Evolutionary conservation across 2,113 vertebrate genomes (phyloP).

Genomic region (Numenius arquata): DNA sequence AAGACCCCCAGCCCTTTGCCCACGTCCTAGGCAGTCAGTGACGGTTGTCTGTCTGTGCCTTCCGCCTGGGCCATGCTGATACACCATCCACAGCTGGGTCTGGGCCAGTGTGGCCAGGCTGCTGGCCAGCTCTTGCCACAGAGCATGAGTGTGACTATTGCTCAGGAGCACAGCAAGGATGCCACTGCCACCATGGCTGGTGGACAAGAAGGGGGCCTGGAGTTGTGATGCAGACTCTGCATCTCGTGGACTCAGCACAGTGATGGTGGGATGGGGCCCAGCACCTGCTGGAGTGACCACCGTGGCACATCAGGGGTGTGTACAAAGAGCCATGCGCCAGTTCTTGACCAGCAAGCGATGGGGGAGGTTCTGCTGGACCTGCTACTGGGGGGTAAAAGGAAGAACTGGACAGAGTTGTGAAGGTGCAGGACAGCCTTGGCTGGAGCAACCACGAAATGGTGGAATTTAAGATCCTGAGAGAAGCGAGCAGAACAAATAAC

Average conservation of each 20-base stretch:
- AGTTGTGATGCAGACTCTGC: too few species aligned
- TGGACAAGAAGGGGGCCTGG: background rate
- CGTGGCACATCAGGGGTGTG: background rate
- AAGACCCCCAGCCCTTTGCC: background rate
- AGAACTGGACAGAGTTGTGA: background rate
- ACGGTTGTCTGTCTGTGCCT: background rate
- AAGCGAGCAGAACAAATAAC: background rate
- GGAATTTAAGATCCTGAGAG: background rate
- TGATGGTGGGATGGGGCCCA: background rate
- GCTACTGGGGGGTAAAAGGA: background rate
- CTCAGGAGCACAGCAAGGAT: background rate
- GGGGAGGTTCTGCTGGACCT: background rate
- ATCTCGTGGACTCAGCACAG: background rate
- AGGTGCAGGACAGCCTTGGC: background rate
- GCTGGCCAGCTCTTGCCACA: background rate
- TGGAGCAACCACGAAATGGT: background rate
- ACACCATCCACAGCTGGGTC: background rate
- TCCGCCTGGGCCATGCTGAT: background rate
- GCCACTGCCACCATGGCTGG: background rate
- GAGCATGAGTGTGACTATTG: fast-evolving
- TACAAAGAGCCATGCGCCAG: background rate
- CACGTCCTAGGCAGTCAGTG: background rate
- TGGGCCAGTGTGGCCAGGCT: background rate
- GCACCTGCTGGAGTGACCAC: background rate
- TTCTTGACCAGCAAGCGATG: background rate